Evolutionary conservation across 2,113 vertebrate genomes (phyloP).

Genomic region (Aptenodytes forsteri): DNA sequence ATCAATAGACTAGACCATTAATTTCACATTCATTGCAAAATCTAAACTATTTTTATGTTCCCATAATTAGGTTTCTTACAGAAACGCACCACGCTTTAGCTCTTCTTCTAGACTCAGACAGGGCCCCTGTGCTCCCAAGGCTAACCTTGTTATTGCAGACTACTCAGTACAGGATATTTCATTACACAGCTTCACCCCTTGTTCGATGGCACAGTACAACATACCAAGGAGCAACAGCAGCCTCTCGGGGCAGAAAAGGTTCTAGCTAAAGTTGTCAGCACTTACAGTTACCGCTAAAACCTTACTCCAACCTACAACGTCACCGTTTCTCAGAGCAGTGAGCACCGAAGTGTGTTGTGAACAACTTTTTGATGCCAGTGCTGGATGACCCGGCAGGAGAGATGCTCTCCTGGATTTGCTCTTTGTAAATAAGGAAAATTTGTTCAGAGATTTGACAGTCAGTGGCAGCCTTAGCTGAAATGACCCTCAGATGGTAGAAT

Average conservation of each 20-base stretch:
- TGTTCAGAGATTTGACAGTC: not conserved
- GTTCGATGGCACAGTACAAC: rapidly evolving
- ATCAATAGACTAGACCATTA: not conserved
- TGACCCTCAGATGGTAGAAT: not conserved
- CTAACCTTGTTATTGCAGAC: too few species aligned
- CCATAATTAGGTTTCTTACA: not conserved
- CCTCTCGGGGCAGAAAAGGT: not conserved
- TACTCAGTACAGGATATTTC: not conserved
- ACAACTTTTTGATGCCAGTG: not conserved
- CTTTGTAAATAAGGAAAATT: not conserved
- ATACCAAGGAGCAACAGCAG: not conserved
- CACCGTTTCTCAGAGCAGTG: not conserved
- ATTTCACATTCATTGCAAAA: slow-evolving; percentile 1
- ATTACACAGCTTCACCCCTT: not conserved
- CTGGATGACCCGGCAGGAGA: not conserved
- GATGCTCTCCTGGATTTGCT: not conserved
- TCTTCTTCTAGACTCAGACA: not conserved
- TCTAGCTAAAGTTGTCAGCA: not conserved
- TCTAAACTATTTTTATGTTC: not conserved
- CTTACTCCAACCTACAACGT: not conserved
- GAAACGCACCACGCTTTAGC: not conserved
- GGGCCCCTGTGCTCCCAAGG: not conserved
- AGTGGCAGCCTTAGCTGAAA: not conserved
- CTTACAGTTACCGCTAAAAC: not conserved
- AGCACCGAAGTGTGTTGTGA: rapidly evolving